phyloP scores from a whole-genome alignment of 2,113 vertebrate genomes.

The Felis chaus region DNA sequence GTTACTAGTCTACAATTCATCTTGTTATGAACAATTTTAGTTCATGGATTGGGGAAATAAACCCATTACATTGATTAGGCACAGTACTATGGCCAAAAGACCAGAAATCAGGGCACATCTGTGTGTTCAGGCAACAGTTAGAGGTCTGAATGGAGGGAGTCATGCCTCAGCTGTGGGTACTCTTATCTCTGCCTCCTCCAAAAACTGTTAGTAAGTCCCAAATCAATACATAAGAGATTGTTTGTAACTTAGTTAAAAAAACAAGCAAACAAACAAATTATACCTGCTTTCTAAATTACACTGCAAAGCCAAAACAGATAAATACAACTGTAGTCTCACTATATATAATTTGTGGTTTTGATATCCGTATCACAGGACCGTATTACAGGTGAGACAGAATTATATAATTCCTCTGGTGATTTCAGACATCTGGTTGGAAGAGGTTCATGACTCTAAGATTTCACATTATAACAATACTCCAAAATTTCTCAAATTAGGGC shows the following conservation, averaged over 20 bases:
- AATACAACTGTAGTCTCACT: slow-evolving; percentile 48
- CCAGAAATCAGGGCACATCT: slow-evolving; percentile 69
- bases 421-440: slow-evolving; percentile 35
- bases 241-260: slow-evolving; percentile 63
- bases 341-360: not conserved
- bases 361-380: not conserved
- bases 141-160: slow-evolving; percentile 49
- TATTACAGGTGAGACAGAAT: not conserved
- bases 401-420: not conserved
- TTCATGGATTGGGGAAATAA: slow-evolving; percentile 70
- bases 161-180: not conserved
- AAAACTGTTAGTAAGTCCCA: slow-evolving; percentile 79
- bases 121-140: slow-evolving; percentile 63
- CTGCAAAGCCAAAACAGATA: slow-evolving; percentile 77
- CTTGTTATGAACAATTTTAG: slow-evolving; percentile 81
- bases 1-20: slow-evolving; percentile 81
- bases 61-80: slow-evolving; percentile 68
- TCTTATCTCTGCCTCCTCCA: not conserved
- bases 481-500: slow-evolving; percentile 74
- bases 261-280: slow-evolving; percentile 63
- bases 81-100: slow-evolving; percentile 71
- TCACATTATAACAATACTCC: slow-evolving; percentile 63
- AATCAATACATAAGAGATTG: slow-evolving; percentile 69
- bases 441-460: not conserved
- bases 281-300: slow-evolving; percentile 72